Conservation (phyloP, 2,113 vertebrate genomes). For the Trogon melanurus region DNA sequence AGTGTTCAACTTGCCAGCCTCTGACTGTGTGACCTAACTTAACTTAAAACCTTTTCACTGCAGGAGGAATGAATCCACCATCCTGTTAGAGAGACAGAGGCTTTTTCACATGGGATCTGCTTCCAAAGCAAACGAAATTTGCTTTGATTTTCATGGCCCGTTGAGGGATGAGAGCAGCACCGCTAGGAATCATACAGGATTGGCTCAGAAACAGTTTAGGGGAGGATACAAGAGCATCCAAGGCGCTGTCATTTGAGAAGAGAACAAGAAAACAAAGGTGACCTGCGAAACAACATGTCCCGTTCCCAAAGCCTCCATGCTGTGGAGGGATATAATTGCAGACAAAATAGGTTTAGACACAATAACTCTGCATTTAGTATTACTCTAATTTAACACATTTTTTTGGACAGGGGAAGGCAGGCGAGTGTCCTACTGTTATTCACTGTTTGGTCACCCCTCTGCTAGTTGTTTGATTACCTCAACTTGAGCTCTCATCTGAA, state of each 20-base stretch:
- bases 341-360: neutral
- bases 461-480: neutral
- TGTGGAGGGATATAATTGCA: neutral
- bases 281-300: neutral
- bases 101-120: neutral
- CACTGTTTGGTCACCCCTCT: neutral
- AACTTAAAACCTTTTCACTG: conserved; percentile 24
- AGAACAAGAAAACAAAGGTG: neutral
- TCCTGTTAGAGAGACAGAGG: conserved; percentile 17
- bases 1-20: neutral
- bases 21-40: neutral
- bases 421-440: neutral
- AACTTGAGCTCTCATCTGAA: neutral
- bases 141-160: conserved; percentile 31
- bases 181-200: neutral
- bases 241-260: neutral
- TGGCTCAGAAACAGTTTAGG: conserved; percentile 1
- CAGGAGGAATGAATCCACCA: neutral
- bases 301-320: neutral
- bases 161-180: neutral
- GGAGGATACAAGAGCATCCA: neutral
- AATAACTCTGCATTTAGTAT: neutral
- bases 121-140: conserved; percentile 24
- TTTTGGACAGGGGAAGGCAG: neutral
- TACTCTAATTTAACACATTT: neutral